Conservation (phyloP, 2,797 vertebrate species). For the Pangasius mekongensis region DNA sequence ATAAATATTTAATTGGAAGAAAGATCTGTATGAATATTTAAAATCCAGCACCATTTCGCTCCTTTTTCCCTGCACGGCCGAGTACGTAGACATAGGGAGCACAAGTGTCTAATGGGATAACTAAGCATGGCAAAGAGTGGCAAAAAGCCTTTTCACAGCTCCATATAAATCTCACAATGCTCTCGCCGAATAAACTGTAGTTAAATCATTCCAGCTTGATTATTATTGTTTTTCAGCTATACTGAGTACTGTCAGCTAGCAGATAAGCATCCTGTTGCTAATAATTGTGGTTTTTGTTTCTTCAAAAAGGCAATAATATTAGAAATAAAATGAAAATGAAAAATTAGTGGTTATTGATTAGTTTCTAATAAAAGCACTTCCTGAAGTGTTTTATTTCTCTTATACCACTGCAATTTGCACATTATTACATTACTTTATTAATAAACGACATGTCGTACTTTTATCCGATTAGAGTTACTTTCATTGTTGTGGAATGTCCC, state of each 20-base stretch:
- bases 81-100: constrained; percentile 9
- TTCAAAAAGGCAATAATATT: background rate
- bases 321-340: background rate
- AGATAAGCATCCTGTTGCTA: background rate
- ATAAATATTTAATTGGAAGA: constrained; percentile 49
- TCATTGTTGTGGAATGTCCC: background rate
- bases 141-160: constrained; percentile 13
- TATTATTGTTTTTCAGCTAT: constrained; percentile 9
- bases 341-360: background rate
- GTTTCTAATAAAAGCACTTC: background rate
- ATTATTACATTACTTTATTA: background rate
- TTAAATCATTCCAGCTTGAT: constrained; percentile 1
- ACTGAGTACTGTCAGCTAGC: background rate
- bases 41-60: constrained; percentile 16
- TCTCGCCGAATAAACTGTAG: background rate
- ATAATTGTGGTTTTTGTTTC: background rate
- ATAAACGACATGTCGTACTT: background rate
- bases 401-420: background rate
- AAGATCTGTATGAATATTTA: constrained; percentile 49
- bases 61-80: background rate
- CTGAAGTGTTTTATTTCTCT: background rate
- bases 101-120: constrained; percentile 39
- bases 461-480: background rate
- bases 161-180: constrained; percentile 9
- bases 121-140: background rate